phyloP scores from a whole-genome alignment of 2,888 invertebrate species.

The Sipha maydis region DNA sequence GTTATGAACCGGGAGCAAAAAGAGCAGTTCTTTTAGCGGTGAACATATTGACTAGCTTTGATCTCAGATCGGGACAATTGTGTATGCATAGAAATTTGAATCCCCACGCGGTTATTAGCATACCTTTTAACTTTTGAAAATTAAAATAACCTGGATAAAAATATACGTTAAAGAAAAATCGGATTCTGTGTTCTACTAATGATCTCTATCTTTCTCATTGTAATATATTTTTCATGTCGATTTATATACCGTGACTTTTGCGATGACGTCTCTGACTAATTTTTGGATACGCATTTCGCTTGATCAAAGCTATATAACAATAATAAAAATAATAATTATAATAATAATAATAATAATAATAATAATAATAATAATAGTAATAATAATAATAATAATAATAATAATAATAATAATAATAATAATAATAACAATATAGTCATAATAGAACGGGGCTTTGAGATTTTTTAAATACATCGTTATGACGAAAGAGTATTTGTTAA shows the following conservation, averaged over 20 bases:
- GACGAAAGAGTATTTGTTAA: slow-evolving; percentile 15
- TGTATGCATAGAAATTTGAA: not conserved
- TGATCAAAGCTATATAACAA: not conserved
- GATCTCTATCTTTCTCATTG: not conserved
- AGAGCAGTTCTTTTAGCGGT: not conserved
- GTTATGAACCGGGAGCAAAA: not conserved
- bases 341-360: too few relatives aligned
- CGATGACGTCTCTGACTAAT: not conserved
- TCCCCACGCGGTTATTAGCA: not conserved
- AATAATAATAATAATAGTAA: not conserved
- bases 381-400: slow-evolving; percentile 3
- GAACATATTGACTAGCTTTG: not conserved
- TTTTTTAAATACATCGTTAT: not conserved
- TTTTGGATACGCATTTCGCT: not conserved
- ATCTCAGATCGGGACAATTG: not conserved
- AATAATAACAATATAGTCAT: not conserved
- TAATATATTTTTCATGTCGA: not conserved
- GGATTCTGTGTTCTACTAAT: not conserved
- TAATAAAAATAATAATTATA: not conserved
- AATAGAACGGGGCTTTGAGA: not conserved
- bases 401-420: not conserved
- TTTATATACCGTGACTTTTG: not conserved
- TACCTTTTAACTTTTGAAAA: not conserved
- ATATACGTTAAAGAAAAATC: too few relatives aligned
- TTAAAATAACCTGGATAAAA: not conserved